phyloP scores from a whole-genome alignment of 2,888 invertebrate genomes.

The Drosophila paracracens region DNA sequence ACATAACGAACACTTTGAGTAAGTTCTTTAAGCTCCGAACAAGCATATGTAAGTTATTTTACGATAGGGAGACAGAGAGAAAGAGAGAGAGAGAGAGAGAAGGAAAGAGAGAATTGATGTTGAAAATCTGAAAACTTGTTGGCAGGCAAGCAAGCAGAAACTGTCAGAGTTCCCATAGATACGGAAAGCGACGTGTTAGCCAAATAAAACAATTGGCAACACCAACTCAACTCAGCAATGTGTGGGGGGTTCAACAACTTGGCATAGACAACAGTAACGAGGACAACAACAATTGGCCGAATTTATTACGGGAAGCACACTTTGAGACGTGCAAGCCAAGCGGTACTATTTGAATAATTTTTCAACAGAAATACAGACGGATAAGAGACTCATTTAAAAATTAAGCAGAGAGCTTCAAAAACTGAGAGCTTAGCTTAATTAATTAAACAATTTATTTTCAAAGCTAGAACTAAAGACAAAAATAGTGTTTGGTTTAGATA shows the following conservation, averaged over 20 bases:
- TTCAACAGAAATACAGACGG: conserved; percentile 2
- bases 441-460: background rate
- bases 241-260: conserved; percentile 51
- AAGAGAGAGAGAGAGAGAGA: background rate
- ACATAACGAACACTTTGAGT: conserved; percentile 10
- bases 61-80: background rate
- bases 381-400: background rate
- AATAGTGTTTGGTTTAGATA: too few species aligned
- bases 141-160: conserved; percentile 30
- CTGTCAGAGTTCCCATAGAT: conserved; percentile 48
- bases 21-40: background rate
- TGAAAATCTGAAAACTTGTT: conserved; percentile 22
- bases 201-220: conserved; percentile 33
- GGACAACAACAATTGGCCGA: background rate
- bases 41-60: background rate
- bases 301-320: background rate
- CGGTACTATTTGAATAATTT: conserved; percentile 47
- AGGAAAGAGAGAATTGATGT: background rate
- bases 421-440: background rate
- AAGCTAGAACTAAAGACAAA: too few species aligned
- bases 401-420: background rate
- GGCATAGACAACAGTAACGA: conserved; percentile 21
- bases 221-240: conserved; percentile 17
- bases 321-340: conserved; percentile 17
- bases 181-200: conserved; percentile 27